A percentile compares a stretch with the other conserved stretches of the same genome.
Conservation (phyloP, 2,113 vertebrate species). For the Oncorhynchus kisutch region DNA sequence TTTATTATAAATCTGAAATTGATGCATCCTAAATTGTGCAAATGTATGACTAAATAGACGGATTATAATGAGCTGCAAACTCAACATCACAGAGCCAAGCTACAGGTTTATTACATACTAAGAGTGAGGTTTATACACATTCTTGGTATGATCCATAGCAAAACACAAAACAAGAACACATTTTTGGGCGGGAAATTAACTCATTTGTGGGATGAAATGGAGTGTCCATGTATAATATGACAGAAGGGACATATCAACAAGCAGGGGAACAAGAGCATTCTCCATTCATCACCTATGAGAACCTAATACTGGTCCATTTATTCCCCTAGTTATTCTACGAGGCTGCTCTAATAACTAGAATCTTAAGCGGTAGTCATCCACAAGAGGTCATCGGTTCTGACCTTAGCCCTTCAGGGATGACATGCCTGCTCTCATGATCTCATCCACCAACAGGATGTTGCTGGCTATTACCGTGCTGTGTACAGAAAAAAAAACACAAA, state of each 20-base stretch:
- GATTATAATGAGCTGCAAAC: neutral
- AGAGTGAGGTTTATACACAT: neutral
- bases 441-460: slow-evolving; percentile 96
- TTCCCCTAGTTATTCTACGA: neutral
- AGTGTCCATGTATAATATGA: neutral
- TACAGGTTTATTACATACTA: neutral
- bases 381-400: neutral
- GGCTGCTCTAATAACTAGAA: neutral
- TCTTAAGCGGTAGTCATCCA: neutral
- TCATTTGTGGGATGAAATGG: neutral
- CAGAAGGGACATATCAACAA: neutral
- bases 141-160: slow-evolving; percentile 7
- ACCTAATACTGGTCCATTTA: neutral
- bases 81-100: neutral
- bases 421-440: slow-evolving; percentile 98
- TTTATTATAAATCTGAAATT: neutral
- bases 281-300: neutral
- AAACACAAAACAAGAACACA: neutral
- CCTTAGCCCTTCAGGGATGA: slow-evolving; percentile 93
- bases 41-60: neutral
- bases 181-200: neutral
- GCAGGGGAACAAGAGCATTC: neutral
- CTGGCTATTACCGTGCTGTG: slow-evolving; percentile 92
- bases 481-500: neutral
- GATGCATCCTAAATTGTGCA: neutral